Conservation (phyloP, 2,113 vertebrate genomes). For the Cyanistes caeruleus region DNA sequence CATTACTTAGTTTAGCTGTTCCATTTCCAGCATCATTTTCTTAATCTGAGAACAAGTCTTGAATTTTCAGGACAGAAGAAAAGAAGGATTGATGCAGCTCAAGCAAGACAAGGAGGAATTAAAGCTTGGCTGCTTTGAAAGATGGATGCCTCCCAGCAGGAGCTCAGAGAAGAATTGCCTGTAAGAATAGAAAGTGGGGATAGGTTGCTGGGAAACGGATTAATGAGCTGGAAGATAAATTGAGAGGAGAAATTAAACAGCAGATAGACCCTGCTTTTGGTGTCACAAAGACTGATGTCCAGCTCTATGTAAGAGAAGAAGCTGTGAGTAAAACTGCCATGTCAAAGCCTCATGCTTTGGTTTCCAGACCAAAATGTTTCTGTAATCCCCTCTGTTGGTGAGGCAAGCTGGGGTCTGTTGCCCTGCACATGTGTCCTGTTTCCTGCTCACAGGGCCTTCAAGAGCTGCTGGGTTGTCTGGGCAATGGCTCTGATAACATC, state of each 20-base stretch:
- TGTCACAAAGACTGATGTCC: constrained; percentile 68
- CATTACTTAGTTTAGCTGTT: constrained; percentile 27
- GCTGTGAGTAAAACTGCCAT: constrained; percentile 15
- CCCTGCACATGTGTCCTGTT: rapidly evolving
- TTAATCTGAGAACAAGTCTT: constrained; percentile 34
- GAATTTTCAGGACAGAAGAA: constrained; percentile 36
- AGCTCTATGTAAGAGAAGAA: constrained; percentile 18
- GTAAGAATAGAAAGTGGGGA: constrained; percentile 70
- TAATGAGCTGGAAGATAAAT: constrained; percentile 75
- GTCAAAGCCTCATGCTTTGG: neutral
- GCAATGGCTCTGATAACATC: neutral
- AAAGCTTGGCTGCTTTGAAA: constrained; percentile 67
- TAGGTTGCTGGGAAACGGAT: constrained; percentile 72
- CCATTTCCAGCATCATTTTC: neutral
- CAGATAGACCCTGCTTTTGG: constrained; percentile 67
- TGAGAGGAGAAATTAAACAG: constrained; percentile 67
- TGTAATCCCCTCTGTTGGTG: neutral
- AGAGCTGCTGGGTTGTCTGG: neutral
- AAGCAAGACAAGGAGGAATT: constrained; percentile 68
- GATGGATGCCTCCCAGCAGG: constrained; percentile 70
- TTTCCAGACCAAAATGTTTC: neutral
- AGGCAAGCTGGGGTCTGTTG: neutral
- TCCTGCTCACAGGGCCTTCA: neutral
- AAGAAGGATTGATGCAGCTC: constrained; percentile 60
- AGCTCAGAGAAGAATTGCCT: constrained; percentile 54